phyloP scores from a whole-genome alignment of 2,797 vertebrate species.

The Discoglossus pictus region DNA sequence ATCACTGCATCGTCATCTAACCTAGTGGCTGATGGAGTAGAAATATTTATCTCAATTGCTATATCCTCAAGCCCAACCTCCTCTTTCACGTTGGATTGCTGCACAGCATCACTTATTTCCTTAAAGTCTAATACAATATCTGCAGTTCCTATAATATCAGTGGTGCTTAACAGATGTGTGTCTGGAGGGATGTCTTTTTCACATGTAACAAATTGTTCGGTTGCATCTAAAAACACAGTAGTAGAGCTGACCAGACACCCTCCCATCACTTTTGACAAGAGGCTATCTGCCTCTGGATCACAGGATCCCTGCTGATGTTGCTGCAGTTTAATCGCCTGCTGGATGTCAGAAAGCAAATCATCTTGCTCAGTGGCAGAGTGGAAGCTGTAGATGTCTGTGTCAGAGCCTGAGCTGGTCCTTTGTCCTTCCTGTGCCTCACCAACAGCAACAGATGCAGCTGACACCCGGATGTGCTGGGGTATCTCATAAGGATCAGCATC shows the following conservation, averaged over 20 bases:
- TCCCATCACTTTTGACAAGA: slow-evolving; percentile 65
- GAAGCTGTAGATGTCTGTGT: slow-evolving; percentile 97
- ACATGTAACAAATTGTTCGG: slow-evolving; percentile 67
- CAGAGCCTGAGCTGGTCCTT: slow-evolving; percentile 90
- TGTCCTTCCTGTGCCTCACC: slow-evolving; percentile 72
- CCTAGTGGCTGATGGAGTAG: neutral
- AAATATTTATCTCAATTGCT: neutral
- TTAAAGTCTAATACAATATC: neutral
- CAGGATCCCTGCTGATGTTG: slow-evolving; percentile 72
- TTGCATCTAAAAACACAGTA: slow-evolving; percentile 69
- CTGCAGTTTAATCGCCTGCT: slow-evolving; percentile 90
- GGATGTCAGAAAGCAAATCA: slow-evolving; percentile 95
- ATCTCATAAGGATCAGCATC: slow-evolving; percentile 73
- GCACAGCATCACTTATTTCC: neutral
- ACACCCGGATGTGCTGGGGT: slow-evolving; percentile 58
- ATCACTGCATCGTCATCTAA: neutral
- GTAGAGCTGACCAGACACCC: slow-evolving; percentile 66
- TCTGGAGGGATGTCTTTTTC: slow-evolving; percentile 68
- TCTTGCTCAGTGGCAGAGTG: slow-evolving; percentile 94
- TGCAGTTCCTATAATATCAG: neutral
- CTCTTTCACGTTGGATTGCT: neutral
- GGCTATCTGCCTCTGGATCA: slow-evolving; percentile 57
- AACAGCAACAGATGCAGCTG: slow-evolving; percentile 61
- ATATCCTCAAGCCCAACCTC: neutral
- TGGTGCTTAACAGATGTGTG: slow-evolving; percentile 30